Evolutionary conservation across 2,888 invertebrate genomes (phyloP), one percentile per base, ranked within the genome.

Genomic region (Lymantria monacha): DNA sequence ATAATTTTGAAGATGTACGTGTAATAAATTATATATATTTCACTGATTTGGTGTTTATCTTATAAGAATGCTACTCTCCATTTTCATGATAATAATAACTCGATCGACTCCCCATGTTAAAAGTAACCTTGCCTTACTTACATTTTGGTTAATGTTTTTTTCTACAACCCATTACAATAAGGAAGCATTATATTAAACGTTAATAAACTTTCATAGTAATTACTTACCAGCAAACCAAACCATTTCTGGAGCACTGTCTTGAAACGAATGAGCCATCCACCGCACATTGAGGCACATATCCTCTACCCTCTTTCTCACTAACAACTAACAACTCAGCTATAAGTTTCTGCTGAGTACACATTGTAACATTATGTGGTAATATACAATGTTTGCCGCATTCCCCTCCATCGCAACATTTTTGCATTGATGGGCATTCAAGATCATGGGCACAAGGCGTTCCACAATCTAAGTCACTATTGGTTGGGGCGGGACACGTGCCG

Each of bases 261-360:
- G 94, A 92, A 30, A 94, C 89, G 76, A 96, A 97, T 46, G 93
- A 92, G 0, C 97, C 97, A 55, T 94, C 94, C 45, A 76, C 80
- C 30, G 92, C 92, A 71, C 97, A 97, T 71, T 97, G 96, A 0
- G 97, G 97, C 49, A 97, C 93, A 70, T 97, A 97, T 0, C 97
- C 97, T 31, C 95, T 93, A 0, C 96, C 97, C 62, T 95, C 95
- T 43, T 95, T 92, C 82, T 97, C 96, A 49, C 94, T 95, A 9
- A 96, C 92, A 8, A 95, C 93, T 55, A 97, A 79, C 9, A 96
- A 83, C 75, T 96, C 96, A 0, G 96, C 95, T 36, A 97, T 81
- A 74, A 95, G 94, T 65, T 94, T 93, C 75, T 96, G 96, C 70
- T 96, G 96, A 11, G 94, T 93, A 63, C 97, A 97, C 78, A 93